Conservation (phyloP, 2,888 invertebrate genomes). For the Amiota mariae region DNA sequence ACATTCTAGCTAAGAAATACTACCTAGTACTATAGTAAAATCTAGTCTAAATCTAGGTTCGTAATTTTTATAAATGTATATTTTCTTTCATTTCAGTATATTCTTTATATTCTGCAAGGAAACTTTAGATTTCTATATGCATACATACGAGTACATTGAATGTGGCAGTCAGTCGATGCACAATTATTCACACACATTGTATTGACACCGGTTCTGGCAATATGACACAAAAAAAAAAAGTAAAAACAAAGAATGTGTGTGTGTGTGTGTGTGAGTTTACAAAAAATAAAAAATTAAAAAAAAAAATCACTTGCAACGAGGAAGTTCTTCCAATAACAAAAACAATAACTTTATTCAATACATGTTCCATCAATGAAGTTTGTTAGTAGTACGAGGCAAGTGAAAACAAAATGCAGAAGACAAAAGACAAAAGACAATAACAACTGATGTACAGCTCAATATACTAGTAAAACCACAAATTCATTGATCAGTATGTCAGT, state of each 20-base stretch:
- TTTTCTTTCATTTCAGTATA: neutral
- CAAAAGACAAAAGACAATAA: conserved; percentile 47
- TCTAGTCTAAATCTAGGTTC: too few species aligned
- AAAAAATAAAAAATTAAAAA: conserved; percentile 40
- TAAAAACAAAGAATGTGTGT: neutral
- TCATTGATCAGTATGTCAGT: conserved; percentile 50
- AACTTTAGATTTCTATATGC: neutral
- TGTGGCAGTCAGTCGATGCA: conserved; percentile 6
- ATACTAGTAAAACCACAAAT: conserved; percentile 46
- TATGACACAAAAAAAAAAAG: neutral
- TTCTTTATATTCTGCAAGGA: neutral
- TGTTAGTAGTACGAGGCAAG: conserved; percentile 2
- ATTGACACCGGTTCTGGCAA: conserved; percentile 52
- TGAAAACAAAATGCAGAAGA: conserved; percentile 41
- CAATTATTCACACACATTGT: neutral
- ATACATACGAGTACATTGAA: too few species aligned
- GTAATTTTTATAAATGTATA: too few species aligned
- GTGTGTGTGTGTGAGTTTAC: too few species aligned
- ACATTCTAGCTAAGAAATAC: neutral
- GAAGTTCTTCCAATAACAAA: conserved; percentile 49
- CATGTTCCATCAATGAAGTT: conserved; percentile 61
- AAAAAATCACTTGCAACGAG: conserved; percentile 62
- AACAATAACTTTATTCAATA: conserved; percentile 34
- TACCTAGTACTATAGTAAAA: neutral
- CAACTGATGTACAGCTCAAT: conserved; percentile 36